A percentile compares a stretch with the other conserved stretches of the same genome.
Evolutionary conservation across 2,888 invertebrate genomes (phyloP).

Genomic region (Rhamnusium bicolor): DNA sequence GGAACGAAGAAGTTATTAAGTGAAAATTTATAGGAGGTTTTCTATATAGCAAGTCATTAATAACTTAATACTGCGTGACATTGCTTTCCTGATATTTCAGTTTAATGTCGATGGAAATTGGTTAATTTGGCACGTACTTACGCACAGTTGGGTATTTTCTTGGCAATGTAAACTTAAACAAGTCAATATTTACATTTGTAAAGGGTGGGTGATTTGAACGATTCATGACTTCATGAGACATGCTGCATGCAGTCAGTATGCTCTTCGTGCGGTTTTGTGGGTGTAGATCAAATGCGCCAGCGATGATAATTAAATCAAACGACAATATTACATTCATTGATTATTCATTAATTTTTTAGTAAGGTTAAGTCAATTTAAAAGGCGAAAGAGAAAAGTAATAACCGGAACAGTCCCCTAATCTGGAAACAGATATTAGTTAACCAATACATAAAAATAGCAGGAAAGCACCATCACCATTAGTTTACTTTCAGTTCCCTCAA

Average conservation of each 20-base stretch:
- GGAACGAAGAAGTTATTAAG: neutral
- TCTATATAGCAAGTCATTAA: neutral
- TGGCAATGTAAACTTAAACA: neutral
- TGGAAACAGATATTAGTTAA: too few relatives aligned
- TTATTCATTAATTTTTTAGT: too few relatives aligned
- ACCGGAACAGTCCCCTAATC: too few relatives aligned
- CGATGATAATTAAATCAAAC: neutral
- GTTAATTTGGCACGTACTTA: neutral
- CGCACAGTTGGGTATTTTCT: neutral
- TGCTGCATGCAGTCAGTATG: neutral
- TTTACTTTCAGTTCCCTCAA: too few relatives aligned
- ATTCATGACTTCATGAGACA: neutral
- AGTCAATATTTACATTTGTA: constrained; percentile 1
- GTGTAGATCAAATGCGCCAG: neutral
- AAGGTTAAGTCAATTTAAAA: too few relatives aligned
- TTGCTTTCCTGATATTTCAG: neutral
- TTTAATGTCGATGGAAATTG: neutral
- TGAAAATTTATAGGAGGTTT: neutral
- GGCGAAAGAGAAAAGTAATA: too few relatives aligned
- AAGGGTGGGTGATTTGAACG: neutral
- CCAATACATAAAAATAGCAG: too few relatives aligned
- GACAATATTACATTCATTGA: too few relatives aligned
- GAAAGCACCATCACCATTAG: too few relatives aligned
- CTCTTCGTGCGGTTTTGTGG: neutral
- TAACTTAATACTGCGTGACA: neutral